Percentiles rank a stretch among this genome's conserved stretches.
phyloP scores from a whole-genome alignment of 1,140 invertebrate species.

The Drosophila bocki region DNA sequence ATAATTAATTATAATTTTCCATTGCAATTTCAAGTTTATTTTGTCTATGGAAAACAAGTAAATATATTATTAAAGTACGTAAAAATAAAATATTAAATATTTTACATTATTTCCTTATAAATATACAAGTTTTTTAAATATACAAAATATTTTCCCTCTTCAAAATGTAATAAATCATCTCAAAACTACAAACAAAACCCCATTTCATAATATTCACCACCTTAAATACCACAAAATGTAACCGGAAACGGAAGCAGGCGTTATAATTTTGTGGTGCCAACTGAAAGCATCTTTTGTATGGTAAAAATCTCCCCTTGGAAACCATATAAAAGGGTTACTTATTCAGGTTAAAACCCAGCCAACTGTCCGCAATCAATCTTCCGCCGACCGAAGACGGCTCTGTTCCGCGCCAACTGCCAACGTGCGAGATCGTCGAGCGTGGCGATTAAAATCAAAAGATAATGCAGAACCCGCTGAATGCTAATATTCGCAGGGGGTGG shows the following conservation, averaged over 20 bases:
- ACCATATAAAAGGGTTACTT: neutral
- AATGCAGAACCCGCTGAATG: conserved; percentile 49
- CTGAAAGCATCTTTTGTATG: conserved; percentile 1
- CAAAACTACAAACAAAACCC: neutral
- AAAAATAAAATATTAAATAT: neutral
- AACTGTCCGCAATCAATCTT: conserved; percentile 36
- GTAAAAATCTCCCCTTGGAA: neutral
- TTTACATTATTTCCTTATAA: too few species aligned
- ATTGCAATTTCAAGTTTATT: neutral
- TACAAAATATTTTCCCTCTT: too few species aligned
- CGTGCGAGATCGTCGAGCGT: conserved; percentile 71
- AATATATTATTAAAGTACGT: too few species aligned
- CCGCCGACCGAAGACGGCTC: conserved; percentile 34
- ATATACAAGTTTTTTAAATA: too few species aligned
- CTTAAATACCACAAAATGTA: neutral
- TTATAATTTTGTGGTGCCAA: conserved; percentile 10
- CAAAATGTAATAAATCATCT: neutral
- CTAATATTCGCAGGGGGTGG: conserved; percentile 12
- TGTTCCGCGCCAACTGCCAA: conserved; percentile 50
- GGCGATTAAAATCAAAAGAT: conserved; percentile 60
- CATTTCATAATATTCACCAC: neutral
- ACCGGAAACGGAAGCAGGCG: conserved; percentile 13
- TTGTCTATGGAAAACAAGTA: too few species aligned
- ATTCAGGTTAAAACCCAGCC: conserved; percentile 16
- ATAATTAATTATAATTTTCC: too few species aligned